Evolutionary conservation across 2,113 vertebrate species (phyloP).

Genomic region (Onychorhynchus coronatus): DNA sequence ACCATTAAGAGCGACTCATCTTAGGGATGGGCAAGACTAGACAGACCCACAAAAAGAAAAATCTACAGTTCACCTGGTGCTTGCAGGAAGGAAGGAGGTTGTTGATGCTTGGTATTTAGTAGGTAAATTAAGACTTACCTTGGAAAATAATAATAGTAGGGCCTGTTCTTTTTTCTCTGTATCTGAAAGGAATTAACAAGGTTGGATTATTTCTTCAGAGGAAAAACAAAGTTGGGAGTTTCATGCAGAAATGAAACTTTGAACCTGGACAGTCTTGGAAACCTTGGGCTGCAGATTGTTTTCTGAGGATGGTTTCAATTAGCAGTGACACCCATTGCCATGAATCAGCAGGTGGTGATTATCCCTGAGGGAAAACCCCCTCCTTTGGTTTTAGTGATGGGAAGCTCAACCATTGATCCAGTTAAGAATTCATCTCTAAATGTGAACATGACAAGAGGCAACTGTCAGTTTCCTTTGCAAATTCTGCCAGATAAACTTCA

Average conservation of each 20-base stretch:
- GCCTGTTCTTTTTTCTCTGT: neutral
- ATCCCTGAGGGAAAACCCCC: neutral
- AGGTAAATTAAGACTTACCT: neutral
- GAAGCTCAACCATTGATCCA: neutral
- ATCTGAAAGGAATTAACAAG: neutral
- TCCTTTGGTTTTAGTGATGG: neutral
- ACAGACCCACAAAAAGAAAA: neutral
- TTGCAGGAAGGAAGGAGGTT: neutral
- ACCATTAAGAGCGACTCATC: neutral
- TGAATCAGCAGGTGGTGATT: neutral
- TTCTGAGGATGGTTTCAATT: neutral
- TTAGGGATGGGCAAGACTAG: neutral
- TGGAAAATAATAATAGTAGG: neutral
- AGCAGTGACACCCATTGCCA: neutral
- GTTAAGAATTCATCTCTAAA: neutral
- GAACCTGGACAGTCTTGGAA: neutral
- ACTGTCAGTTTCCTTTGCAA: neutral
- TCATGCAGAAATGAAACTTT: neutral
- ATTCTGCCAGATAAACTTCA: neutral
- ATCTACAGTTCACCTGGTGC: neutral
- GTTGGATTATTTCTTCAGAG: neutral
- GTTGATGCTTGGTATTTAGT: neutral
- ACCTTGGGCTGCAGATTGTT: neutral
- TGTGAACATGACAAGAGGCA: neutral
- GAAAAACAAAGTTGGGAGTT: neutral